phyloP scores from a whole-genome alignment of 1,140 invertebrate species.

The Acromyrmex echinatior region DNA sequence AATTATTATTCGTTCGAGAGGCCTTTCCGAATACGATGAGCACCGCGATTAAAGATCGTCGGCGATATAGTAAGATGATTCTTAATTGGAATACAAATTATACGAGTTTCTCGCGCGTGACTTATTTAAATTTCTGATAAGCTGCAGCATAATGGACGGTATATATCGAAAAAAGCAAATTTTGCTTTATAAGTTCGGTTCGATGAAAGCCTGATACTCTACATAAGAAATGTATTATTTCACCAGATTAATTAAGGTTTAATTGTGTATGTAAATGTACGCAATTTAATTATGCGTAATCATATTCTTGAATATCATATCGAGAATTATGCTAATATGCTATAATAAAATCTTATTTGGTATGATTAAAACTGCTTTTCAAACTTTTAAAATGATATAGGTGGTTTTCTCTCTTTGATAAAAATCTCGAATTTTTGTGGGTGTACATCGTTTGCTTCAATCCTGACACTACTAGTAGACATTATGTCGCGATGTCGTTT shows the following conservation, averaged over 20 bases:
- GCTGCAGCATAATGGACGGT: slow-evolving; percentile 3
- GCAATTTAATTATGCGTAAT: background rate
- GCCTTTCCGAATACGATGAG: slow-evolving; percentile 6
- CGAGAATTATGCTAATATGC: background rate
- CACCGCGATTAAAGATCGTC: slow-evolving; percentile 45
- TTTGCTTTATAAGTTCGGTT: background rate
- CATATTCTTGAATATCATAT: background rate
- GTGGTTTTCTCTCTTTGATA: background rate
- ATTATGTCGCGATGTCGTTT: slow-evolving; percentile 42
- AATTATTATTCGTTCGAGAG: slow-evolving; percentile 47
- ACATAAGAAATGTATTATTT: slow-evolving; percentile 16
- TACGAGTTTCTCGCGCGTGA: slow-evolving; percentile 35
- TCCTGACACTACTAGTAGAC: slow-evolving; percentile 17
- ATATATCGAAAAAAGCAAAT: slow-evolving; percentile 37
- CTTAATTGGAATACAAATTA: slow-evolving; percentile 63
- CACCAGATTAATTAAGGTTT: slow-evolving; percentile 27
- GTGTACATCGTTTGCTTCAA: background rate
- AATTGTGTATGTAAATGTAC: background rate
- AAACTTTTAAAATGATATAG: slow-evolving; percentile 2
- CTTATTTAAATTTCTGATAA: slow-evolving; percentile 63
- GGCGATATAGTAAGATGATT: slow-evolving; percentile 28
- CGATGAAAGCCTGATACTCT: slow-evolving; percentile 22
- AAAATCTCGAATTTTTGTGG: slow-evolving; percentile 29
- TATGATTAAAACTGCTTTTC: background rate
- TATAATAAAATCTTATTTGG: background rate